phyloP scores from a whole-genome alignment of 2,888 invertebrate genomes.

The Margaritifera margaritifera region DNA sequence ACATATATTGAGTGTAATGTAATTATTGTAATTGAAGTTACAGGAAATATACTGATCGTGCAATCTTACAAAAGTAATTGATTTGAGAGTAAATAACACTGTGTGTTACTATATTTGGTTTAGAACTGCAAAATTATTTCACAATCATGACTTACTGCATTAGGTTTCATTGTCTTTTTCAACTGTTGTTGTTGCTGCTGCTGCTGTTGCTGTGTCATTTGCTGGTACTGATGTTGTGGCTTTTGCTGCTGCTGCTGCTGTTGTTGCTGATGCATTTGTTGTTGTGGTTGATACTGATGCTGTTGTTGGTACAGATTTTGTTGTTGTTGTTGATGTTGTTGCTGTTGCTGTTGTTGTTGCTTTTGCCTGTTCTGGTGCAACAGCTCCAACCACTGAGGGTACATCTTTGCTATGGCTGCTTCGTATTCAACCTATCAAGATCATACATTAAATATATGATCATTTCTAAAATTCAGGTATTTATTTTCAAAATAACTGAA shows the following conservation, averaged over 20 bases:
- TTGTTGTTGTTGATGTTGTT: conserved; percentile 13
- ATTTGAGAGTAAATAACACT: too few relatives aligned
- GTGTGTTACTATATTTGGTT: too few relatives aligned
- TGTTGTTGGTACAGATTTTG: background rate
- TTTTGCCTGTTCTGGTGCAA: conserved; percentile 37
- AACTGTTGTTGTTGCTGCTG: conserved; percentile 19
- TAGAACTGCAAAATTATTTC: too few relatives aligned
- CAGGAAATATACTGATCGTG: too few relatives aligned
- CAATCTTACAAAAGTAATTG: too few relatives aligned
- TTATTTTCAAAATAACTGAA: background rate
- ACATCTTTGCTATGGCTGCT: conserved; percentile 63
- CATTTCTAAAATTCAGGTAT: too few relatives aligned
- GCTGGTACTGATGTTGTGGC: conserved; percentile 3
- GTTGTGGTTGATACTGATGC: conserved; percentile 5
- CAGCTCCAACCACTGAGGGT: conserved; percentile 66
- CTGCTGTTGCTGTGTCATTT: conserved; percentile 10
- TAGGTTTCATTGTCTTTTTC: too few relatives aligned
- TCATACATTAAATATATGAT: conserved; percentile 33
- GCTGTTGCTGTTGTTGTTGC: conserved; percentile 28
- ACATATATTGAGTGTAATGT: too few relatives aligned
- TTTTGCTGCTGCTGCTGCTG: conserved; percentile 8
- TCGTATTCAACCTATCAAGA: conserved; percentile 53
- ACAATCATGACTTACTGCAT: too few relatives aligned
- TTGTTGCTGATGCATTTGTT: conserved; percentile 4
- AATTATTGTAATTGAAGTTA: too few relatives aligned